phyloP scores from a whole-genome alignment of 2,113 vertebrate genomes.

The Cisticola juncidis region DNA sequence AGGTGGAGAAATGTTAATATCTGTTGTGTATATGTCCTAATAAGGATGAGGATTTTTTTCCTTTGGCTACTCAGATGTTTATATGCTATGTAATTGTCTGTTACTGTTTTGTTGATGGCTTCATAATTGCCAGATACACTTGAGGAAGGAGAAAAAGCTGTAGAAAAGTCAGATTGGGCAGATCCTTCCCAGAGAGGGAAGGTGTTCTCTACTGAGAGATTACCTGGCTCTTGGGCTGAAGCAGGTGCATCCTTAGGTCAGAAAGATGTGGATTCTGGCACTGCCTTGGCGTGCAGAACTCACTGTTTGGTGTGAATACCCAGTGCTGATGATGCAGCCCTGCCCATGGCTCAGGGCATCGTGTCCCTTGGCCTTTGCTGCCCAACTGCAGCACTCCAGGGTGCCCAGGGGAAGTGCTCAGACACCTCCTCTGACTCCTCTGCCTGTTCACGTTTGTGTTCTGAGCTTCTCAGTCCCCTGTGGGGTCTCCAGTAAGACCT shows the following conservation, averaged over 20 bases:
- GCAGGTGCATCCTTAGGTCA: not conserved
- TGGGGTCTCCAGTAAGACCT: not conserved
- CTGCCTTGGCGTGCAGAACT: not conserved
- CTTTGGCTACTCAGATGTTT: not conserved
- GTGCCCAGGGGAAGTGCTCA: not conserved
- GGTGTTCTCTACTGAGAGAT: not conserved
- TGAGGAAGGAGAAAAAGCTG: not conserved
- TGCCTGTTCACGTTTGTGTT: accelerated
- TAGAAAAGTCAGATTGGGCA: not conserved
- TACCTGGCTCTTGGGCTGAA: not conserved
- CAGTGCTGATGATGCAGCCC: not conserved
- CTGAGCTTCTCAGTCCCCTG: not conserved
- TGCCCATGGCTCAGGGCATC: accelerated
- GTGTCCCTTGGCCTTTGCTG: not conserved
- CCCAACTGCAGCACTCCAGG: accelerated
- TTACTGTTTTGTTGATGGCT: not conserved
- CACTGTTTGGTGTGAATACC: not conserved
- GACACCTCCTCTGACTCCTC: not conserved
- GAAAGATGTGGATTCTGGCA: not conserved
- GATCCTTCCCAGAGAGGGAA: not conserved
- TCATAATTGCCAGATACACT: not conserved
- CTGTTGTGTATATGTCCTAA: not conserved
- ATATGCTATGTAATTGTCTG: not conserved
- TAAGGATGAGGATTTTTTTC: not conserved
- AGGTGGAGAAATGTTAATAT: not conserved